phyloP scores from a whole-genome alignment of 2,888 invertebrate genomes.

The Tiliacea aurago region DNA sequence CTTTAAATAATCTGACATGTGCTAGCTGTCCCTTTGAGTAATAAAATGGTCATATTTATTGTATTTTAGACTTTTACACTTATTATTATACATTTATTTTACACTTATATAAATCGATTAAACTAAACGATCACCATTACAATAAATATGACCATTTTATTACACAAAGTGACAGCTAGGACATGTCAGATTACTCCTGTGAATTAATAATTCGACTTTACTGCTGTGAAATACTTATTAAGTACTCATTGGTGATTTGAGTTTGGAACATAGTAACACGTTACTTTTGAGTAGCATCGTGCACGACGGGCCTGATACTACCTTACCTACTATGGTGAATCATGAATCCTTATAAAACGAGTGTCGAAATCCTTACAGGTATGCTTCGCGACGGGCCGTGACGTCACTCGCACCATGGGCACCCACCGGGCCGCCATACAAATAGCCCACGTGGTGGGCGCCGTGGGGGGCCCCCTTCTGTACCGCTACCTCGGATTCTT shows the following conservation, averaged over 20 bases:
- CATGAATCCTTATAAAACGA: slow-evolving; percentile 40
- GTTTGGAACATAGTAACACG: not conserved
- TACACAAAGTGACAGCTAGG: too few relatives aligned
- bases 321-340: slow-evolving; percentile 5
- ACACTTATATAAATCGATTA: too few relatives aligned
- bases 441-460: slow-evolving; percentile 90
- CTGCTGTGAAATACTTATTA: too few relatives aligned
- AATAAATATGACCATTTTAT: too few relatives aligned
- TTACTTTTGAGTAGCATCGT: not conserved
- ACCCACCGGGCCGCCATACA: slow-evolving; percentile 89
- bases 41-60: too few relatives aligned
- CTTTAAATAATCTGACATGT: too few relatives aligned
- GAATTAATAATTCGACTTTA: too few relatives aligned
- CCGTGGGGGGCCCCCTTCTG: slow-evolving; percentile 94
- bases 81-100: too few relatives aligned
- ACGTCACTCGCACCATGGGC: slow-evolving; percentile 91
- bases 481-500: slow-evolving; percentile 93
- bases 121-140: too few relatives aligned
- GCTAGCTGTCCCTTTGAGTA: too few relatives aligned
- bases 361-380: slow-evolving; percentile 76
- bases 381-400: slow-evolving; percentile 85
- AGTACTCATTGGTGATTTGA: not conserved
- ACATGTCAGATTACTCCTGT: too few relatives aligned
- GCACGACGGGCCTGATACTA: not conserved
- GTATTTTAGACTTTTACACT: too few relatives aligned